Base-by-base conservation (phyloP, 2,113 vertebrate genomes). In the Cavia aperea region DNA sequence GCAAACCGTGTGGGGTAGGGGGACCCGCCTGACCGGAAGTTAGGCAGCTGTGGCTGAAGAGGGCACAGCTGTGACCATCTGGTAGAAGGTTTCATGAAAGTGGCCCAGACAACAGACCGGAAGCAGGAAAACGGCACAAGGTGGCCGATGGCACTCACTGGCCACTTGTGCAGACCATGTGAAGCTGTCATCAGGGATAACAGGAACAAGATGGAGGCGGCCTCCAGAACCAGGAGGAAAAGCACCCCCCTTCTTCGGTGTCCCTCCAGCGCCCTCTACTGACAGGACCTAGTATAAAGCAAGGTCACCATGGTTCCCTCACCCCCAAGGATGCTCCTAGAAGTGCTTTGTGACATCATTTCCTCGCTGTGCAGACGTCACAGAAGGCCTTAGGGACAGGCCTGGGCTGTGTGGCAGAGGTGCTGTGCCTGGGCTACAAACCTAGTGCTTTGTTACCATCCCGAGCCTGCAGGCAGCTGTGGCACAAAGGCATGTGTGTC, bases 101-200 rank as follows among this genome's bases (percentile, higher is more conserved):
- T 39, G 43, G 43, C 26, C 73, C 43, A 49, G 26, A 43, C 73
- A 49, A 29, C 43, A 29, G 24, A 77, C 3, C 9, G 54, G 46
- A 26, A 78, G 13, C 31, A 46, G n/a, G 54, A 60, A 63, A 31
- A 2, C 14, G 21, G 15, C 31, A 8, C 18, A 21, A 18, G 24
- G 5, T 43, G 58, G 24, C n/a, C 10, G 26, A 56, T 5, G 39
- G 78, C 26, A 49, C 19, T 77, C 23, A 29, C 23, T 63, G 56
- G 56, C 33, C 21, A 63, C 29, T 2, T 33, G 23, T 19, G 46
- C 26, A 4, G 54, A 46, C 43, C 18, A 1, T 51, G 13, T 0
- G 2, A 11, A 2, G 16, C 49, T 7, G 1, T n/a, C 31, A 23
- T 9, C 7, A 16, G 18, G 8, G 62, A 4, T 39, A 4, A 54